Conservation (phyloP, 1,140 invertebrate genomes). For the Pectinophora gossypiella region DNA sequence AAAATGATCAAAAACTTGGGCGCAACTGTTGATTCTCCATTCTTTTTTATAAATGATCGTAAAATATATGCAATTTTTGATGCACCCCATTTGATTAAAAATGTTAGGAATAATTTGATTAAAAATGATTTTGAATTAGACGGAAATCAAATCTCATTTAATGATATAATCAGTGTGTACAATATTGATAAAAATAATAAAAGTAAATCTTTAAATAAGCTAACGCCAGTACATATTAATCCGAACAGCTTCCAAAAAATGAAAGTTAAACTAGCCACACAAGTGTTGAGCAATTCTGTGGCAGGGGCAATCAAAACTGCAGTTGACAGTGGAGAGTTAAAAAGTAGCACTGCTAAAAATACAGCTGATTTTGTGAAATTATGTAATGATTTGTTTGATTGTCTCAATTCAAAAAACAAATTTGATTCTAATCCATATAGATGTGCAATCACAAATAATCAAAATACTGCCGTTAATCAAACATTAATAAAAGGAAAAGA, state of each 20-base stretch:
- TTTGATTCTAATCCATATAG: constrained; percentile 11
- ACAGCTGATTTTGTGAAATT: constrained; percentile 23
- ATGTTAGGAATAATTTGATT: constrained; percentile 14
- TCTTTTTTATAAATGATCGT: constrained; percentile 11
- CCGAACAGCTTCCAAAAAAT: constrained; percentile 39
- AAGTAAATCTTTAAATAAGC: constrained; percentile 20
- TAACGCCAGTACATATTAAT: constrained; percentile 30
- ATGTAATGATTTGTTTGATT: constrained; percentile 29
- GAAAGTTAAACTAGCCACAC: constrained; percentile 30
- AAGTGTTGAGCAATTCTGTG: constrained; percentile 31
- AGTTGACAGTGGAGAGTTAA: constrained; percentile 19
- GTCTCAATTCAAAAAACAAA: constrained; percentile 18
- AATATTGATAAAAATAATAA: constrained; percentile 19
- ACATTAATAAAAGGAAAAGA: constrained; percentile 6
- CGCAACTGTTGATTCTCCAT: constrained; percentile 9
- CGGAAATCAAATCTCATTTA: constrained; percentile 12
- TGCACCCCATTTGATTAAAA: constrained; percentile 17
- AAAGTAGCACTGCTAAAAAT: constrained; percentile 11
- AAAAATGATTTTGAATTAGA: constrained; percentile 8
- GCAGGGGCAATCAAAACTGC: constrained; percentile 25
- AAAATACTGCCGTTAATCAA: constrained; percentile 11
- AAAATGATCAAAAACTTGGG: constrained; percentile 10
- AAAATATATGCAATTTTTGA: constrained; percentile 15
- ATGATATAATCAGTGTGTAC: constrained; percentile 12
- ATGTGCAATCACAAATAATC: constrained; percentile 11